Base-by-base conservation (phyloP, 2,797 vertebrate species). In the Ptychobarbus kaznakovi region DNA sequence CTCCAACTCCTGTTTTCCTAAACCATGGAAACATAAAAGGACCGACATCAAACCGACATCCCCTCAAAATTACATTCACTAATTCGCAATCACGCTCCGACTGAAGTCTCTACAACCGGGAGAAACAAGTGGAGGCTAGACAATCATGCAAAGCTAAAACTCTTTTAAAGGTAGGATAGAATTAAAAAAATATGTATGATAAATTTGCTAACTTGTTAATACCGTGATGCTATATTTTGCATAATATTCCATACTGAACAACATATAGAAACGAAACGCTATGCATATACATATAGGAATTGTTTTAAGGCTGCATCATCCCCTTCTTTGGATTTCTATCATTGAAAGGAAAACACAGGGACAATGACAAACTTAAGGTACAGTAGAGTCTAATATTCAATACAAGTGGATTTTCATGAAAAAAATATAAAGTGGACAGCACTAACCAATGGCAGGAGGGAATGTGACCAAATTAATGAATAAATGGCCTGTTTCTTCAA, bases 321-420 rank as follows among this genome's bases (percentile, higher is more conserved):
- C 87, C 89, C 87, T 5, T 38, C 12, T 44, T 69, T 89, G 46
- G 46, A 40, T 84, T 86, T 86, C 89, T 61, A n/a, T 84, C 28
- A 58, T 69, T 84, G 81, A 88, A 87, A 92, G 85, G 86, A 87
- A 90, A 93, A 88, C 89, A 56, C 61, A 51, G 78, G 79, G 76
- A 84, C 83, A 86, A 87, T 82, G 66, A 80, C n/a, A 86, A 78
- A 87, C 81, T 90, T 81, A 91, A 89, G 90, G 90, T 89, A 90
- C 91, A 91, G 91, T 86, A 90, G 42, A 51, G 12, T 10, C 32
- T 65, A 51, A 65, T 58, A 46, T 25, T 69, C 1, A 79, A 79
- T 12, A 20, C 11, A 46, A 61, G 51, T 51, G 22, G 44, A 73
- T 25, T 63, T 79, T 65, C 3, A 72, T 65, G 53, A 61, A 58